Base-by-base conservation (phyloP, 1,140 invertebrate species). In the Capitella teleta region DNA sequence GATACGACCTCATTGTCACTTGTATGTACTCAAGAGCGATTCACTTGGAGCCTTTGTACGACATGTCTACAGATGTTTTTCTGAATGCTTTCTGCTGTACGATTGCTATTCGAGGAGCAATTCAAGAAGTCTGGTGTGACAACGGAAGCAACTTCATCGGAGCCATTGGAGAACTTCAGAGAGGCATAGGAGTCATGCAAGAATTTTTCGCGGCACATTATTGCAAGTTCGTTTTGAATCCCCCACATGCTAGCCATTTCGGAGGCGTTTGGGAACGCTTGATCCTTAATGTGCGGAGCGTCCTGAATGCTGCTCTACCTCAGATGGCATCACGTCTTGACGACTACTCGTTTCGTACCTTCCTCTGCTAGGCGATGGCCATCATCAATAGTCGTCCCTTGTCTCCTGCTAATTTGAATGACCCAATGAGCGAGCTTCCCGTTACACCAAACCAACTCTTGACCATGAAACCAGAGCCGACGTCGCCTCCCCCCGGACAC, bases 131-230 rank as follows among this genome's bases (percentile, higher is more conserved):
- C 12, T 28, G 56, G 6, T 60, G 50, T 14, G 59, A 62, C 21
- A 36, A 45, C 23, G 58, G 56, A 10, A 61, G 54, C 0, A 62
- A 60, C 38, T 61, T 61, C 47, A 44, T 55, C 1, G 53, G 52
- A 3, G 53, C 51, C 10, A 34, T 52, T 6, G 25, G 18, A 18
- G 49, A 55, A 36, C 16, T 50, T n/a, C 14, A 3, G 28, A 28
- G 42, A 23, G 2, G 16, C 16, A 30, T 51, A 16, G 30, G 23
- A 38, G 37, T 26, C 16, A 49, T 32, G 3, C 19, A 51, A 2
- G 24, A 30, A n/a, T 45, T 21, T 40, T 14, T 26, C 38, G 48
- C 24, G 28, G 52, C 4, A 45, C 36, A n/a, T 16, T 36, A 45
- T 43, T 23, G 36, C 50, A 12, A 3, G 53, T 14, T 54, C 45